Conservation (phyloP, 2,113 vertebrate species). For the Polypterus senegalus region DNA sequence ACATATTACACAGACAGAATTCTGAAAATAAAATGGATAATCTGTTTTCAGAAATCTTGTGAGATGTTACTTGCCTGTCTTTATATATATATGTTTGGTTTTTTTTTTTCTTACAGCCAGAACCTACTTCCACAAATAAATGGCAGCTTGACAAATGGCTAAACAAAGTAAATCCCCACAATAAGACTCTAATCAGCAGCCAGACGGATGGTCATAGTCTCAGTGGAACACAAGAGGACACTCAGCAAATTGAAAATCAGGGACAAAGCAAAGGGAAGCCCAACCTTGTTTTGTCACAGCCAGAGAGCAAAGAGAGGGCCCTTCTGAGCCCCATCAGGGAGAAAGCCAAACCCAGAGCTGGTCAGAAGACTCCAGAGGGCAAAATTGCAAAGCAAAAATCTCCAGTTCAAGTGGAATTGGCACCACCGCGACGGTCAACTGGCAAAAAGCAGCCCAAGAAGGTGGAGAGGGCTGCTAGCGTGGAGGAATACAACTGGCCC, state of each 20-base stretch:
- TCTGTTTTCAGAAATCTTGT: no score
- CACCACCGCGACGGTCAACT: slow-evolving; percentile 57
- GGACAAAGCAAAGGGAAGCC: slow-evolving; percentile 60
- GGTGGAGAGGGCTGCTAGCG: slow-evolving; percentile 66
- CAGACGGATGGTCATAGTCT: slow-evolving; percentile 69
- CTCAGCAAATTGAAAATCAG: slow-evolving; percentile 42
- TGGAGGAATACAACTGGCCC: slow-evolving; percentile 71
- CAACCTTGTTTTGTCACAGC: slow-evolving; percentile 36
- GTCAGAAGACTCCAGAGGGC: slow-evolving; percentile 69
- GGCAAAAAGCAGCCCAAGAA: slow-evolving; percentile 84
- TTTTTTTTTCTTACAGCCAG: slow-evolving; percentile 55
- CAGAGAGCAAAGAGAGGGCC: slow-evolving; percentile 56
- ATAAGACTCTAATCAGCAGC: slow-evolving; percentile 73
- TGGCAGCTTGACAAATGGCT: slow-evolving; percentile 94
- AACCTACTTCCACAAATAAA: slow-evolving; percentile 81
- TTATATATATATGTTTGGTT: slow-evolving; percentile 26
- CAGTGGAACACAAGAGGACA: slow-evolving; percentile 44
- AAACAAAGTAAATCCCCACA: slow-evolving; percentile 90
- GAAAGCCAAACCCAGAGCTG: slow-evolving; percentile 71
- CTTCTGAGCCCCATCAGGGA: slow-evolving; percentile 65
- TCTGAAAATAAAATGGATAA: no score
- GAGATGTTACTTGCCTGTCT: background rate
- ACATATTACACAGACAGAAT: no score
- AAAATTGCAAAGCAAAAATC: slow-evolving; percentile 80
- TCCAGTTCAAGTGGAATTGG: slow-evolving; percentile 60